These are phyloP conservation scores for Epinotia bilunana DNA, from an alignment of 2,888 invertebrate genomes.

Conservation along the genomic window DNA sequence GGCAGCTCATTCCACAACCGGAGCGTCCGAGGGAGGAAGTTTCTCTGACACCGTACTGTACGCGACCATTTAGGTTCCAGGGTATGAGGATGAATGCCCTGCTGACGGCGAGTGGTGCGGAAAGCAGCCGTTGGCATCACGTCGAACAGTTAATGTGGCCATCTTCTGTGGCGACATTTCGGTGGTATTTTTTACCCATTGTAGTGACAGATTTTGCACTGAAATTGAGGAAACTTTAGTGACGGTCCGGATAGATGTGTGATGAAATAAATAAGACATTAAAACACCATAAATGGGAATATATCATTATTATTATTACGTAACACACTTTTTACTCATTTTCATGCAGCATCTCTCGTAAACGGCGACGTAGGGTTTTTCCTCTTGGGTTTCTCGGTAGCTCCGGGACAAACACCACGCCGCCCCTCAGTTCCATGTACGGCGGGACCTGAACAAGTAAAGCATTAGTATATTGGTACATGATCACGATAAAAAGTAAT, in stretches of 20 bases:
- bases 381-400: conserved; percentile 89
- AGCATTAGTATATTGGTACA: background rate
- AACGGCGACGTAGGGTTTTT: conserved; percentile 86
- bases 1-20: no score
- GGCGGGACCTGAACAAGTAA: conserved; percentile 69
- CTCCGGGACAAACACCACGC: conserved; percentile 86
- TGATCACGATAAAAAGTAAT: background rate
- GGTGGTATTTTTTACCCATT: background rate
- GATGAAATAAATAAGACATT: background rate
- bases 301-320: no score
- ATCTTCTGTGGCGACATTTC: background rate
- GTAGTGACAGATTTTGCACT: background rate
- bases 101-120: no score
- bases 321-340: conserved; percentile 22
- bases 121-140: no score
- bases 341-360: conserved; percentile 77
- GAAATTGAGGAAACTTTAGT: background rate
- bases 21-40: no score
- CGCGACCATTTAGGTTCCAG: no score
- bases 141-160: no score
- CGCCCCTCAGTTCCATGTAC: conserved; percentile 87
- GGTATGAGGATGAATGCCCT: no score
- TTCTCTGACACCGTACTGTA: no score
- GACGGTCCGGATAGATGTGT: background rate
- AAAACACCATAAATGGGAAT: no score